A percentile compares a stretch with the other conserved stretches of the same genome.
phyloP scores from a whole-genome alignment of 2,797 vertebrate species.

The Brachymystax lenok region DNA sequence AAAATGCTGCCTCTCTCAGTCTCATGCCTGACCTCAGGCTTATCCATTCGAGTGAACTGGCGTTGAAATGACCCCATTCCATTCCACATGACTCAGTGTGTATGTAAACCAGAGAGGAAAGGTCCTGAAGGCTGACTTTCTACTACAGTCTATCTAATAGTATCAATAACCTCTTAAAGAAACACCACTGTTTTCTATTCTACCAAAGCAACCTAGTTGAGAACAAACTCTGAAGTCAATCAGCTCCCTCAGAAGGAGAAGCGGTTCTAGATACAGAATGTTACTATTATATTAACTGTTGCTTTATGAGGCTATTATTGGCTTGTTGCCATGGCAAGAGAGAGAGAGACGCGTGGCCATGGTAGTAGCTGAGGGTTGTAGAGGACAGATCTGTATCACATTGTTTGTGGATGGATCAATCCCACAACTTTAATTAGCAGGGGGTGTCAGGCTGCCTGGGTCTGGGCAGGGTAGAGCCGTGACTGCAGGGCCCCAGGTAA shows the following conservation, averaged over 20 bases:
- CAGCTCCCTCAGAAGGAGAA: neutral
- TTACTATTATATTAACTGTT: conserved; percentile 58
- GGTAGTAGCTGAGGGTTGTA: conserved; percentile 69
- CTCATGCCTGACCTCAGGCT: neutral
- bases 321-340: conserved; percentile 60
- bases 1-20: neutral
- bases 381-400: conserved; percentile 83
- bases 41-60: conserved; percentile 10
- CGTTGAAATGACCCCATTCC: conserved; percentile 1
- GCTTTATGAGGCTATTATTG: conserved; percentile 76
- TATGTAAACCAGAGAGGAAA: neutral
- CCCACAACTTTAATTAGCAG: conserved; percentile 83
- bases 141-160: neutral
- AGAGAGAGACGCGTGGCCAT: conserved; percentile 25
- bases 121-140: too few species aligned
- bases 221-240: neutral
- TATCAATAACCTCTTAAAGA: neutral
- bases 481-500: conserved; percentile 67
- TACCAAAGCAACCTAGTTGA: neutral
- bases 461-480: conserved; percentile 39
- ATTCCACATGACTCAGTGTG: neutral
- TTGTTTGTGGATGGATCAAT: conserved; percentile 80
- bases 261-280: neutral
- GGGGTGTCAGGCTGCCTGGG: conserved; percentile 66
- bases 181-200: neutral